Base-by-base conservation (phyloP, 2,888 invertebrate genomes). In the Sisyra nigra region DNA sequence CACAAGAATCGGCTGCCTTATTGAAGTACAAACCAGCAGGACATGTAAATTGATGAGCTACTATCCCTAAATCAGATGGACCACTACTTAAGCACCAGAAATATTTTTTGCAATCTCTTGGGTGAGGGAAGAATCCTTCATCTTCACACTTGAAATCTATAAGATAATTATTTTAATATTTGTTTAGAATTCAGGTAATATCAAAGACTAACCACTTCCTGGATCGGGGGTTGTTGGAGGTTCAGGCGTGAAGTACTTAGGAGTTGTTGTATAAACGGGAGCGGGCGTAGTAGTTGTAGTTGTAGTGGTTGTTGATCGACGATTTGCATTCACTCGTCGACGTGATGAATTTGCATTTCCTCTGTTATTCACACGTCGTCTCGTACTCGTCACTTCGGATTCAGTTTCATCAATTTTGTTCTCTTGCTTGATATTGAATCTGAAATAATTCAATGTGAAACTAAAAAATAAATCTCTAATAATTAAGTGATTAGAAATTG, bases 71-170 rank as follows among this genome's bases (percentile, higher is more conserved):
- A 54, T 88, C 84, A 1, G 89, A 85, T 1, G 89, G 82, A 3
- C 87, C 87, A 53, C 81, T 85, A 57, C 88, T 88, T 49, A 92
- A 66, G 57, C 92, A 92, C 91, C 92, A 92, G 66, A 86, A 92
- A 57, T 92, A 92, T 58, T 91, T 91, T 60, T 89, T 88, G 62
- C 92, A 92, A 61, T 92, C 91, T 33, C 85, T 74, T 0, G 91
- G 91, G 64, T 92, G 89, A 11, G 80, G 79, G 66, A 79, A 92
- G 68, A 92, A 92, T 2, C 92, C 92, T 67, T 92, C 92, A 49
- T 92, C 91, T 53, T 78, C 81, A 58, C 92, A 92, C 58, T 86
- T 86, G 62, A 92, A 92, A 57, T 85, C 88, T 81, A 63, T 19
- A 34, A 38, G 10, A 44, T 33, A 13, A 33, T 30, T 30, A 30